phyloP scores from a whole-genome alignment of 2,888 invertebrate species.

The Troides oblongomaculatus region DNA sequence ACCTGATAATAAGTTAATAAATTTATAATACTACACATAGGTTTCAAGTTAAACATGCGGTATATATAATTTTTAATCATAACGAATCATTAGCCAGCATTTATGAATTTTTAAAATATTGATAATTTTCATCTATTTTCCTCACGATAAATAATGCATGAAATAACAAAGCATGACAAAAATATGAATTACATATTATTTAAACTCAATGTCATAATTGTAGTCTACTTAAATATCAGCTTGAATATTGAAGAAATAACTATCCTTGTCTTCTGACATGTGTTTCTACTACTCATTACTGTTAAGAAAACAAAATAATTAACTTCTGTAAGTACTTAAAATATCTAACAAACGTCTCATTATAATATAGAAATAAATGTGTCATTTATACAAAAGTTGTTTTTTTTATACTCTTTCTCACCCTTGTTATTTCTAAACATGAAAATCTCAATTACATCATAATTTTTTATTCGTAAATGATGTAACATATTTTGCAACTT shows the following conservation, averaged over 20 bases:
- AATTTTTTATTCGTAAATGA: no score
- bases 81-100: no score
- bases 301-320: not conserved
- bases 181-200: not conserved
- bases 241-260: not conserved
- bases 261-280: not conserved
- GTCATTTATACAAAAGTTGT: constrained; percentile 14
- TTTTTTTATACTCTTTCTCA: constrained; percentile 2
- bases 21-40: no score
- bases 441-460: no score
- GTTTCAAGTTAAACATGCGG: no score
- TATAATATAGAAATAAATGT: constrained; percentile 30
- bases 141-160: not conserved
- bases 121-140: no score
- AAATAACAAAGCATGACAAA: not conserved
- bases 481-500: no score
- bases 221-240: not conserved
- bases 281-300: not conserved
- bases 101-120: no score
- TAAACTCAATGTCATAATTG: not conserved
- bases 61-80: no score
- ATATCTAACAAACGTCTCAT: constrained; percentile 27
- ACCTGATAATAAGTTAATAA: no score
- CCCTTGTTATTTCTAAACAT: no score
- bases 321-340: constrained; percentile 26